Evolutionary conservation across 2,888 invertebrate genomes (phyloP), one percentile per base, ranked within the genome.

Genomic region (Spisula subtruncata): DNA sequence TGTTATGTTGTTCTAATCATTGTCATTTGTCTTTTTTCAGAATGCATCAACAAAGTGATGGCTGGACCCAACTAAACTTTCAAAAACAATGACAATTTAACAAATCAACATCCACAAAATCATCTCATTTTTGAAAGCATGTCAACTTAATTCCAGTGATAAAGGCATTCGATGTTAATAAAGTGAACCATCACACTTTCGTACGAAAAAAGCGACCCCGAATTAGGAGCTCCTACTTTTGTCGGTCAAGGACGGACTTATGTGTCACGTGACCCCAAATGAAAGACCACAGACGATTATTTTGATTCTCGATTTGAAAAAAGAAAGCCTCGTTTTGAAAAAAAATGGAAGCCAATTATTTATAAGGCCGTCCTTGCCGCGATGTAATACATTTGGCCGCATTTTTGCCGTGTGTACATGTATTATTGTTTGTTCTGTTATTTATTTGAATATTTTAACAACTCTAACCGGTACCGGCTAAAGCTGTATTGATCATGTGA

Each of bases 41-140:
- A 98, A 98, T 87, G 98, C 99, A 89, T 99, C 98, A 87, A 99
- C 99, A 46, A 99, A 99, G 97, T 97, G 98, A 95, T 99, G 99
- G 94, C 93, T 83, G 94, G 95, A 80, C 95, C 94, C 88, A 94
- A 93, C 91, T 92, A 92, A 91, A 35, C 75, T 56, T 51, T 35
- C n/a, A 35, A 48, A 35, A 51, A 89, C 25, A 66, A 48, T 54
- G 80, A 35, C 82, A 66, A 54, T 41, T 71, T 35, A 46, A 81
- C 60, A 82, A 84, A 86, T 79, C 54, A 81, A 85, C 81, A 89
- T 81, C 82, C 71, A 85, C 83, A 75, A 86, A 29, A 83, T 66
- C 87, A 87, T 89, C 88, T 91, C 75, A 82, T 82, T 86, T 86
- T 86, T 88, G 86, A 84, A 48, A 35, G 66, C 87, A 87, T 87